Evolutionary conservation across 2,797 vertebrate genomes (phyloP).

Genomic region (Pipistrellus pygmaeus): DNA sequence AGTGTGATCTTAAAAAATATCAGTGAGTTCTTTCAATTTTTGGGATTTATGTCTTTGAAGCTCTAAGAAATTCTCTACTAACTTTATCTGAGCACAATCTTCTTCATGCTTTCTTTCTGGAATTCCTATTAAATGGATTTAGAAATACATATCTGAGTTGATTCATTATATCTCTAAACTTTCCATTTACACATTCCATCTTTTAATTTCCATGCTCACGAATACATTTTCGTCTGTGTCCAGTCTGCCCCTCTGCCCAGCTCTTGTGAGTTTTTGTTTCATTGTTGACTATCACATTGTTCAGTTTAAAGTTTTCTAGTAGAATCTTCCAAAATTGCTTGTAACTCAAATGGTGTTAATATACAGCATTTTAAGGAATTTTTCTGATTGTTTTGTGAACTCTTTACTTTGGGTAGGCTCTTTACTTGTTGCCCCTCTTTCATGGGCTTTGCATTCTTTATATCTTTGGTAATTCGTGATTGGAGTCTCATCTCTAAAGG

Average conservation of each 20-base stretch:
- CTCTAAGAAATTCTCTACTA: neutral
- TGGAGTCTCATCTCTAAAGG: neutral
- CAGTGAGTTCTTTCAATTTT: neutral
- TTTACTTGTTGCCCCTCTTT: neutral
- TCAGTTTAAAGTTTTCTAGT: neutral
- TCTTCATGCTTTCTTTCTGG: neutral
- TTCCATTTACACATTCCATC: neutral
- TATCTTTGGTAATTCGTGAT: neutral
- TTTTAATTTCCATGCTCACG: neutral
- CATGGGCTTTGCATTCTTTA: neutral
- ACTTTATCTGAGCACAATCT: neutral
- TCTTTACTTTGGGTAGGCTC: neutral
- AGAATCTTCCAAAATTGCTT: neutral
- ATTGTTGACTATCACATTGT: constrained; percentile 1
- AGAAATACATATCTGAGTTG: neutral
- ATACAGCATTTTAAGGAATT: neutral
- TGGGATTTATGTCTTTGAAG: neutral
- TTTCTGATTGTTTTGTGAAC: neutral
- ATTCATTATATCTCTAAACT: neutral
- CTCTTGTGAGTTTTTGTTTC: neutral
- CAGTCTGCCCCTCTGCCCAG: neutral
- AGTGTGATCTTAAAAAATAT: neutral
- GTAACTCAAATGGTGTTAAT: neutral
- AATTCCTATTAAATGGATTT: neutral
- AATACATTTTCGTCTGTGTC: neutral